Evolutionary conservation across 92 coral and sea anemone genomes (phyloP), one percentile per base, ranked within the genome.

Genomic region (Meandrina meandrites): DNA sequence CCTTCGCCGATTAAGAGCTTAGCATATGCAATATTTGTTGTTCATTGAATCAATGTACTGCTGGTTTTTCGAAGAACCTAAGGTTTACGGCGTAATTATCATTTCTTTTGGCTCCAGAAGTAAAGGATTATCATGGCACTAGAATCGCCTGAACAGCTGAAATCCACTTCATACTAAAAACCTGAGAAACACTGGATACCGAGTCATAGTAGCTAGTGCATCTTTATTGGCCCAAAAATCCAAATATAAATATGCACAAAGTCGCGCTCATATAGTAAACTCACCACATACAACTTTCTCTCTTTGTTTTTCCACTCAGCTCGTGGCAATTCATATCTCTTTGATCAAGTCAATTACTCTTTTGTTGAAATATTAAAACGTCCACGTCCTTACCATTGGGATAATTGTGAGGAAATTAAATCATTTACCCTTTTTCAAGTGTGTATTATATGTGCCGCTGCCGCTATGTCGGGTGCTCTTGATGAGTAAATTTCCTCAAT

Each of bases 321-420:
- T 53, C 14, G 10, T 60, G 9, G 32, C 67, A 83, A 85, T 85
- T 76, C 51, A 51, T 76, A 78, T 76, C 82, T 76, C 58, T 54
- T 14, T 28, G 27, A 85, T 85, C 62, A 37, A 60, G 64, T 85
- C 40, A 85, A 85, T 85, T 76, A 85, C 83, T 17, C 83, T 62
- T 72, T 74, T 85, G 88, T 78, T 85, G 62, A 64, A 77, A 34
- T 45, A 77, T 68, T 24, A 42, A 60, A 76, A 60, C 88, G 32
- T 50, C 32, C 37, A 60, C n/a, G 31, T 85, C 32, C 50, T 24
- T 30, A 57, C 40, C 36, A 22, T 74, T 84, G 56, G 30, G 70
- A n/a, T n/a, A 5, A 72, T 84, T 73, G 87, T 73, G 72, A 50
- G 70, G 37, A 73, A 84, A 84, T 73, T 76, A 62, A 68, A 47